Evolutionary conservation across 2,797 vertebrate species (phyloP).

Genomic region (Meda fulgida): DNA sequence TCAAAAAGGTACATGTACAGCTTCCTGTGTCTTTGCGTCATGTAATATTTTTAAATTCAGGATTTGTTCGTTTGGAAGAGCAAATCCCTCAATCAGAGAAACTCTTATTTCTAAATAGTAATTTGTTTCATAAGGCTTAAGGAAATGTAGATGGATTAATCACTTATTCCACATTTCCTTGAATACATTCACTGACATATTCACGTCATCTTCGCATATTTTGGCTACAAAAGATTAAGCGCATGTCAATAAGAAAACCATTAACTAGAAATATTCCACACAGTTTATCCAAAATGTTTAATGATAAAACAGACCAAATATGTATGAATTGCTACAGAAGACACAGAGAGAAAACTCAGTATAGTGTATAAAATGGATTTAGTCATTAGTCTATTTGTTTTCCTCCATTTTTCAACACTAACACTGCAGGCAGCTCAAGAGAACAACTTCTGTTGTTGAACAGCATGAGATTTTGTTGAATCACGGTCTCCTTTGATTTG

Average conservation of each 20-base stretch:
- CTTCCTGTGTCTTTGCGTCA: not conserved
- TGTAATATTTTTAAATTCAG: not conserved
- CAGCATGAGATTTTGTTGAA: slow-evolving; percentile 7
- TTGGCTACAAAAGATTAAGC: not conserved
- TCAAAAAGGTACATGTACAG: too few species aligned
- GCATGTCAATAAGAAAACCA: not conserved
- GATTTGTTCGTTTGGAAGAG: not conserved
- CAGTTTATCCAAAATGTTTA: slow-evolving; percentile 1
- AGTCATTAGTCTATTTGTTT: slow-evolving; percentile 12
- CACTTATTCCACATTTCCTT: not conserved
- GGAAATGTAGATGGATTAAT: not conserved
- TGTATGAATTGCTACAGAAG: not conserved
- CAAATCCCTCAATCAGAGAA: not conserved
- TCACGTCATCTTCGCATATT: not conserved
- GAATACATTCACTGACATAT: not conserved
- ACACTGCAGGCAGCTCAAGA: not conserved
- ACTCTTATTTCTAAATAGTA: not conserved
- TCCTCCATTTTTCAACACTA: slow-evolving; percentile 6
- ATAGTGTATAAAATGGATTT: not conserved
- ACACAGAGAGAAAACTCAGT: not conserved
- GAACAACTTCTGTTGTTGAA: not conserved
- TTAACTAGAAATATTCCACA: not conserved
- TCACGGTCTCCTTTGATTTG: slow-evolving; percentile 17
- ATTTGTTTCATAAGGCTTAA: not conserved
- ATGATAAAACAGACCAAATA: not conserved